These are phyloP conservation scores for Caenorhabditis panamensis DNA, from an alignment of 2,888 invertebrate species.

Conservation along the genomic window DNA sequence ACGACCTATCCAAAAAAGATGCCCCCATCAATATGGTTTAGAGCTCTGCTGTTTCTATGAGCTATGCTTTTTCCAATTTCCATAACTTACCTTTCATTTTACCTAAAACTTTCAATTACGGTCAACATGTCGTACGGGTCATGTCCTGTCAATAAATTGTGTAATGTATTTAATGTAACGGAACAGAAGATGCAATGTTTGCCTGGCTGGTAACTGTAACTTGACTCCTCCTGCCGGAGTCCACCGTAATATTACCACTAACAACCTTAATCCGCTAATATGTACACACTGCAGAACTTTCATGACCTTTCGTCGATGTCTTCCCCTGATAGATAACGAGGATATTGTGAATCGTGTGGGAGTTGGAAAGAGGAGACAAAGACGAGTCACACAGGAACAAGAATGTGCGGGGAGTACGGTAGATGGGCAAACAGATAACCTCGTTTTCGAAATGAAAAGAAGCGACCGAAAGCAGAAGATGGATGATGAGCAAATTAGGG, in stretches of 20 bases:
- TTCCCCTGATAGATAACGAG: conserved; percentile 17
- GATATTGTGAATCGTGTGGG: conserved; percentile 40
- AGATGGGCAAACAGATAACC: conserved; percentile 46
- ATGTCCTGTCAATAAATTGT: conserved; percentile 47
- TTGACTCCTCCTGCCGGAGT: conserved; percentile 34
- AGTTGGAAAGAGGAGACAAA: conserved; percentile 11
- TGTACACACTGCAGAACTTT: conserved; percentile 37
- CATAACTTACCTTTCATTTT: conserved; percentile 5
- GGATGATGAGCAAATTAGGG: conserved; percentile 59
- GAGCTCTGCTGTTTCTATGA: no score
- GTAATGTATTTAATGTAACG: conserved; percentile 24
- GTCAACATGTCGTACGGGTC: conserved; percentile 45
- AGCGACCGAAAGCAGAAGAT: conserved; percentile 32
- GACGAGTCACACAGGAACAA: conserved; percentile 37
- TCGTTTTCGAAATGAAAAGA: conserved; percentile 37
- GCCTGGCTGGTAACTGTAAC: conserved; percentile 33
- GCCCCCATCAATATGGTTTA: conserved; percentile 35
- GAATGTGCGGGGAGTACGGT: conserved; percentile 35
- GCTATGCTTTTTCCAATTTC: conserved; percentile 3
- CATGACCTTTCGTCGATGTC: conserved; percentile 52
- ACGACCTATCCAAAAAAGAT: conserved; percentile 54
- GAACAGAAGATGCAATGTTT: conserved; percentile 18
- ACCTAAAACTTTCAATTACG: not conserved
- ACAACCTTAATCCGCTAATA: conserved; percentile 29
- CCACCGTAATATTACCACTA: conserved; percentile 28